These are phyloP conservation scores for Gonatopus flavifemur DNA, from an alignment of 1,140 invertebrate species.

Conservation along the genomic window DNA sequence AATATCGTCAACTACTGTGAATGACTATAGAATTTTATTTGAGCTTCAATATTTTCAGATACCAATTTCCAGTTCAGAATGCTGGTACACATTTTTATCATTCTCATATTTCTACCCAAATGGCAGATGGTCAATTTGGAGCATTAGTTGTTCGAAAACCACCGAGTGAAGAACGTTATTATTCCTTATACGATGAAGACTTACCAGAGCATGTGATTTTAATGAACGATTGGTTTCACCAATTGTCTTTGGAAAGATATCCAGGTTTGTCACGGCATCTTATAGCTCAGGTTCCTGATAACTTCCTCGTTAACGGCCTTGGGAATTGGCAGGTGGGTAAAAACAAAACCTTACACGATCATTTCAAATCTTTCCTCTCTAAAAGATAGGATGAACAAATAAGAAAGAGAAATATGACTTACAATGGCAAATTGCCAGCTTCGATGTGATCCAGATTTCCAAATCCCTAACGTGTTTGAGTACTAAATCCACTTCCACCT, in stretches of 20 bases:
- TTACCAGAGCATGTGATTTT: slow-evolving; percentile 77
- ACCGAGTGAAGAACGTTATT: slow-evolving; percentile 71
- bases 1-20: not conserved
- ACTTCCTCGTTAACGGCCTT: slow-evolving; percentile 80
- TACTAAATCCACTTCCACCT: too few relatives aligned
- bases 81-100: slow-evolving; percentile 90
- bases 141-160: slow-evolving; percentile 80
- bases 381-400: too few relatives aligned
- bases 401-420: too few relatives aligned
- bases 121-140: slow-evolving; percentile 83
- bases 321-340: slow-evolving; percentile 49
- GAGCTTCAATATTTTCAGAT: too few relatives aligned
- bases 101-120: slow-evolving; percentile 82
- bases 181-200: slow-evolving; percentile 78
- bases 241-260: slow-evolving; percentile 75
- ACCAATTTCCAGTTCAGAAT: slow-evolving; percentile 72
- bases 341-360: not conserved
- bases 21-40: not conserved
- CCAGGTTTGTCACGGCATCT: slow-evolving; percentile 66
- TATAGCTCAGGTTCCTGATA: slow-evolving; percentile 78
- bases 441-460: too few relatives aligned
- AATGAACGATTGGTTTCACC: slow-evolving; percentile 85
- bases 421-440: too few relatives aligned
- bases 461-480: too few relatives aligned
- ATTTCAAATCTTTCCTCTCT: not conserved